Conservation (phyloP, 2,888 invertebrate species). For the Thecocarcelia acutangulata region DNA sequence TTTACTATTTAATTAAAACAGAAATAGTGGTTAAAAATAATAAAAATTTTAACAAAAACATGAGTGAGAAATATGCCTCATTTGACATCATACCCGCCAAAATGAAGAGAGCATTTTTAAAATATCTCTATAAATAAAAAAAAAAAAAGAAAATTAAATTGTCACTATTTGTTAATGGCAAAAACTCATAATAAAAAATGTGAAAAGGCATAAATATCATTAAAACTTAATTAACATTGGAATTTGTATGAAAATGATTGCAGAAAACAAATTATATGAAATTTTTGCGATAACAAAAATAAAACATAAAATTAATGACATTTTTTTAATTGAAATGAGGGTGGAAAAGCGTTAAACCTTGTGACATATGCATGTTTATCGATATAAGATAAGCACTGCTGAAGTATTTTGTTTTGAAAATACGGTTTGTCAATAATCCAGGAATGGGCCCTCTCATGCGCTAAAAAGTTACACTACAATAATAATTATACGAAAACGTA, state of each 20-base stretch:
- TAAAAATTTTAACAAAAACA: slow-evolving; percentile 32
- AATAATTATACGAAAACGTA: too few relatives aligned
- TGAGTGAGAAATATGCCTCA: slow-evolving; percentile 41
- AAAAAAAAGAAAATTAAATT: slow-evolving; percentile 53
- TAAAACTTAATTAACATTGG: slow-evolving; percentile 60
- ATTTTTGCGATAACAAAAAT: slow-evolving; percentile 49
- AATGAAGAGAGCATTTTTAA: slow-evolving; percentile 27
- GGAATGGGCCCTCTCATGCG: too few relatives aligned
- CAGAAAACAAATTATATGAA: slow-evolving; percentile 31
- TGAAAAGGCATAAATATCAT: slow-evolving; percentile 50
- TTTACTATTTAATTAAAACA: slow-evolving; percentile 55
- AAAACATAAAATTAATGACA: slow-evolving; percentile 40
- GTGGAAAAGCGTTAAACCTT: neutral
- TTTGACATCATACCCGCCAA: slow-evolving; percentile 15
- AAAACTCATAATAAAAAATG: slow-evolving; percentile 48
- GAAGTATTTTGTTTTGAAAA: neutral
- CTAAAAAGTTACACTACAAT: too few relatives aligned
- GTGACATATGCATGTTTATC: slow-evolving; percentile 1
- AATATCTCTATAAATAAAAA: slow-evolving; percentile 45
- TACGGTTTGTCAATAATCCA: too few relatives aligned
- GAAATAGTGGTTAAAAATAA: slow-evolving; percentile 42
- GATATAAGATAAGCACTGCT: neutral
- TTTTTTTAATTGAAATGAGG: slow-evolving; percentile 12
- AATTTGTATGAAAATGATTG: slow-evolving; percentile 43
- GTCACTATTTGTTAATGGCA: slow-evolving; percentile 64